Percentiles rank a stretch among this genome's conserved stretches.
These are phyloP conservation scores for Harpalus rufipes DNA, from an alignment of 2,888 invertebrate genomes.

Conservation along the genomic window DNA sequence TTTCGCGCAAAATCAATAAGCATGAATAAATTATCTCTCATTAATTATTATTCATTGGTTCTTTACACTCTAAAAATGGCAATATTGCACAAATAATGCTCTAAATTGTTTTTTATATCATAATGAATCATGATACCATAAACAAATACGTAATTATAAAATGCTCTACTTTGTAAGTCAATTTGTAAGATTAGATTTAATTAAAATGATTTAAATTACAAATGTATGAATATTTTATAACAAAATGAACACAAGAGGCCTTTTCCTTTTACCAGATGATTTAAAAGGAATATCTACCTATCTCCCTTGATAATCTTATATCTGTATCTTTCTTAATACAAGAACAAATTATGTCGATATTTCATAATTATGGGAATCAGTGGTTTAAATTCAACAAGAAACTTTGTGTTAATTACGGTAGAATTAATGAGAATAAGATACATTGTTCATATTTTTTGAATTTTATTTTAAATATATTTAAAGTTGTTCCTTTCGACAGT, in stretches of 20 bases:
- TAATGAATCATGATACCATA: neutral
- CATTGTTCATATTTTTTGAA: too few relatives aligned
- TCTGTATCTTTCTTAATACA: too few relatives aligned
- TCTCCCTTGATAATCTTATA: too few relatives aligned
- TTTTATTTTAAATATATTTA: too few relatives aligned
- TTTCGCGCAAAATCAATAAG: constrained; percentile 35
- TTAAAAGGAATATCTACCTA: too few relatives aligned
- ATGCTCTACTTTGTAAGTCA: neutral
- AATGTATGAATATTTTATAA: constrained; percentile 2
- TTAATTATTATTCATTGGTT: constrained; percentile 35
- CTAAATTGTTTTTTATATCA: constrained; percentile 14
- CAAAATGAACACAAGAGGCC: neutral
- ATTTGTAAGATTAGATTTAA: neutral
- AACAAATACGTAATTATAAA: constrained; percentile 2
- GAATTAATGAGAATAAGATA: too few relatives aligned
- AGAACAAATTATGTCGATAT: too few relatives aligned
- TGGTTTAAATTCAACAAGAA: too few relatives aligned
- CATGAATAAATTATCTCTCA: constrained; percentile 19
- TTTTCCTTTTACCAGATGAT: too few relatives aligned
- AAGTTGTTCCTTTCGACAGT: too few relatives aligned
- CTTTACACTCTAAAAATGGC: constrained; percentile 21
- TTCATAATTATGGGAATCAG: too few relatives aligned
- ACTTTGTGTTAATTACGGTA: too few relatives aligned
- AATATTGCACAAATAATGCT: constrained; percentile 23
- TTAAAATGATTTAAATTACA: neutral